A percentile compares a stretch with the other conserved stretches of the same genome.
Conservation (phyloP, 2,113 vertebrate species). For the Gambusia affinis region DNA sequence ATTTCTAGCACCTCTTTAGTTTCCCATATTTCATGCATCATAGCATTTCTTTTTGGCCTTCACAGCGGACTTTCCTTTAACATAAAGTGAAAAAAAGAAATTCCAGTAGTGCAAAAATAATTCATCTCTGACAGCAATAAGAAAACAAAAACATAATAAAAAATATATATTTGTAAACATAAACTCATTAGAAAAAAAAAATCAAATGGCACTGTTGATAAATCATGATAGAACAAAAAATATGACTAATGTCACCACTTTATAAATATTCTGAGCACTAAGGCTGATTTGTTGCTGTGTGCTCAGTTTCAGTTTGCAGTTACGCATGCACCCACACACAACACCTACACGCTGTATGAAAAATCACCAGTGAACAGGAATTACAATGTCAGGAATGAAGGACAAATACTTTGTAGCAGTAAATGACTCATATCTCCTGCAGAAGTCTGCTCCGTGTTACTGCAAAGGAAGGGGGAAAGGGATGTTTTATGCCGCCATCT, state of each 20-base stretch:
- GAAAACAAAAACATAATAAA: conserved; percentile 38
- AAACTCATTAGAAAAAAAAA: conserved; percentile 36
- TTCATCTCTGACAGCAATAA: conserved; percentile 65
- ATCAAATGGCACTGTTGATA: conserved; percentile 63
- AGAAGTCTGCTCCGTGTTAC: conserved; percentile 31
- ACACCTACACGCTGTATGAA: conserved; percentile 5
- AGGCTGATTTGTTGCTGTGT: conserved; percentile 47
- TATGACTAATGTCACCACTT: conserved; percentile 14
- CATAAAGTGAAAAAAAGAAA: conserved; percentile 60
- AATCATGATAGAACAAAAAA: conserved; percentile 50
- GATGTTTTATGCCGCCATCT: conserved; percentile 51
- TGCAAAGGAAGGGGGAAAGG: conserved; percentile 18
- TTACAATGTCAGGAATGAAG: conserved; percentile 4
- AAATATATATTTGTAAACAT: conserved; percentile 43
- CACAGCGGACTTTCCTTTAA: conserved; percentile 24
- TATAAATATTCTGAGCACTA: conserved; percentile 26
- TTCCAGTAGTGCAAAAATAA: conserved; percentile 71
- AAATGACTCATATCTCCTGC: conserved; percentile 9
- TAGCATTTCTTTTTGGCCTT: conserved; percentile 40
- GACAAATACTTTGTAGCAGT: conserved; percentile 2
- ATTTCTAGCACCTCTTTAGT: conserved; percentile 6
- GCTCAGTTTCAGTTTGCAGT: conserved; percentile 8
- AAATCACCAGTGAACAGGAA: conserved; percentile 13
- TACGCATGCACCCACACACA: background rate
- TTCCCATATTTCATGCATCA: conserved; percentile 9